These are phyloP conservation scores for Chrysemys picta DNA, from an alignment of 2,113 vertebrate genomes.

Conservation along the genomic window DNA sequence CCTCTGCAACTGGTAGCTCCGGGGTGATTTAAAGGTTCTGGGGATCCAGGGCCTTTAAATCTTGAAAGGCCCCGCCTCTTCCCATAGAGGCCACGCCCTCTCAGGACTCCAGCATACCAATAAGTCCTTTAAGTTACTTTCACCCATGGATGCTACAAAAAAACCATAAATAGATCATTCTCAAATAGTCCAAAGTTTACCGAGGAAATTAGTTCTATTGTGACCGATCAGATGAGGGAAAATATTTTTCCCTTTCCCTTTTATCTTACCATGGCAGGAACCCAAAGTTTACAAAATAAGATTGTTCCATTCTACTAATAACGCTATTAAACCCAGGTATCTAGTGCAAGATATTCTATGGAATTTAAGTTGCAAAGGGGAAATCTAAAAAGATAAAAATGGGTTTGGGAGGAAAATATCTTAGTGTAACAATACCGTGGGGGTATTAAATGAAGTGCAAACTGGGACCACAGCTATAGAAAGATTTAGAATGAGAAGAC, in stretches of 20 bases:
- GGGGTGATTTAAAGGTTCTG: too few species aligned
- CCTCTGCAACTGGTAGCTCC: too few species aligned
- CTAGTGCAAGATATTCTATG: neutral
- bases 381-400: fast-evolving
- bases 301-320: neutral
- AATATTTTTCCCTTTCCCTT: neutral
- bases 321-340: neutral
- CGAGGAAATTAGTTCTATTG: slow-evolving; percentile 1
- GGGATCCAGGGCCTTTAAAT: too few species aligned
- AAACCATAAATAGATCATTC: neutral
- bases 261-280: neutral
- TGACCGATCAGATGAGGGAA: neutral
- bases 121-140: too few species aligned
- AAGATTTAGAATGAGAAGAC: neutral
- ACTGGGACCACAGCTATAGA: neutral
- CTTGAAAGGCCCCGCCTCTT: too few species aligned
- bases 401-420: neutral
- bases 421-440: neutral
- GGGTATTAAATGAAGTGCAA: neutral
- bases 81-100: too few species aligned
- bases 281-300: fast-evolving
- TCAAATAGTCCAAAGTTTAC: neutral
- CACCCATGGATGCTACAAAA: neutral
- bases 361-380: neutral
- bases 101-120: too few species aligned